Evolutionary conservation across 1,140 invertebrate species (phyloP), one percentile per base, ranked within the genome.

Genomic region (Lepidurus arcticus): DNA sequence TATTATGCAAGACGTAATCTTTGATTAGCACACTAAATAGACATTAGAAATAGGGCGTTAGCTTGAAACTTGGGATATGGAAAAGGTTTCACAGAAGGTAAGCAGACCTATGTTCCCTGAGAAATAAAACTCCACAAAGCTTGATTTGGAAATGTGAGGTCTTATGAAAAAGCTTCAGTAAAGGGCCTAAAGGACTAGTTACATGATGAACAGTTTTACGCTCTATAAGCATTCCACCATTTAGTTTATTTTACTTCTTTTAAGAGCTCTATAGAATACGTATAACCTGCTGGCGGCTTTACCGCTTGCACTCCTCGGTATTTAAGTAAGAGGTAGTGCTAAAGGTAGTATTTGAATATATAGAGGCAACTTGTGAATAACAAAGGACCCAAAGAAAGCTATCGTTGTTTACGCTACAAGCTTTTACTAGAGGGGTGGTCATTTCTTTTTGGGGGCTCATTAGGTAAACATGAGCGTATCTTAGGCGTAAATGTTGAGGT

Each of bases 1-100:
- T 65, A 65, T 65, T 65, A 65, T 65, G 8, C 53, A 2, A 4
- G 53, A 65, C 53, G 53, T 65, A 65, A 65, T 65, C 8, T 65
- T 65, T 65, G 53, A 65, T 65, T 65, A 65, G 53, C 53, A 65
- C 53, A 65, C 53, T 65, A 65, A 65, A 21, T 65, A 65, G 53
- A 65, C 53, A 65, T 65, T 65, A 9, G n/a, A 65, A 65, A 65
- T 7, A 65, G 53, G 53, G 53, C 53, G 53, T 65, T 21, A 65
- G 53, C 53, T 65, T 21, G 9, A 21, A 21, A 11, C 21, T 65
- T 65, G 21, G 53, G 53, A 65, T 65, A 65, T 65, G 53, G 13
- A 7, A 65, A 65, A 65, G 13, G 53, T 7, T 7, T n/a, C 53
- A 34, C 34, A 34, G 16, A 21, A n/a, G 16, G 53, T 65, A 65